Evolutionary conservation across 2,113 vertebrate genomes (phyloP).

Genomic region (Oostethus manadensis): DNA sequence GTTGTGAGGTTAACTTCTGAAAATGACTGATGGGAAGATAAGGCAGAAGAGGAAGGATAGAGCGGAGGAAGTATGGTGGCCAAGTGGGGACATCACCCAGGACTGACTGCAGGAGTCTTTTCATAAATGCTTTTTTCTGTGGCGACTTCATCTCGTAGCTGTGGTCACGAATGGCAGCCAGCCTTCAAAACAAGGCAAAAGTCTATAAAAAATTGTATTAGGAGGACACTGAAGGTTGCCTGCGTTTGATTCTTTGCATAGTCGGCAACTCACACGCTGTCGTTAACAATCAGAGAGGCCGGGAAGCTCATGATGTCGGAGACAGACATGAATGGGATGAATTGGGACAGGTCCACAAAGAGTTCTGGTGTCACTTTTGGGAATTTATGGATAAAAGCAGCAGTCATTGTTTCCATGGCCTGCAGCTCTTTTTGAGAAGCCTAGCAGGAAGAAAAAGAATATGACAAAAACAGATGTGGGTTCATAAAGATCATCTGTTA

Average conservation of each 20-base stretch:
- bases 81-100: constrained; percentile 80
- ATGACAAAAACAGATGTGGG: constrained; percentile 6
- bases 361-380: constrained; percentile 81
- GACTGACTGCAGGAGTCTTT: constrained; percentile 76
- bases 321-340: constrained; percentile 86
- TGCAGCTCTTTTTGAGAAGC: constrained; percentile 74
- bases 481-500: constrained; percentile 16
- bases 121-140: constrained; percentile 86
- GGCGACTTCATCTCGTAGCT: constrained; percentile 78
- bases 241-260: not conserved
- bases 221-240: not conserved
- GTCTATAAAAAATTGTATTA: not conserved
- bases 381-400: constrained; percentile 81
- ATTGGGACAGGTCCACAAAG: constrained; percentile 83
- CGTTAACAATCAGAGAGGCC: constrained; percentile 78
- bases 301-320: constrained; percentile 84
- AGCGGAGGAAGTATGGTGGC: constrained; percentile 78
- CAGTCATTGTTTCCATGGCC: constrained; percentile 80
- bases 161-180: constrained; percentile 80
- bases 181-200: constrained; percentile 51
- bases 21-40: constrained; percentile 80
- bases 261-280: constrained; percentile 78
- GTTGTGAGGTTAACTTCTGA: constrained; percentile 79
- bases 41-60: constrained; percentile 78
- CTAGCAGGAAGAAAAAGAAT: constrained; percentile 54